Evolutionary conservation across 2,888 invertebrate species (phyloP), one percentile per base, ranked within the genome.

Genomic region (Mesoligia furuncula): DNA sequence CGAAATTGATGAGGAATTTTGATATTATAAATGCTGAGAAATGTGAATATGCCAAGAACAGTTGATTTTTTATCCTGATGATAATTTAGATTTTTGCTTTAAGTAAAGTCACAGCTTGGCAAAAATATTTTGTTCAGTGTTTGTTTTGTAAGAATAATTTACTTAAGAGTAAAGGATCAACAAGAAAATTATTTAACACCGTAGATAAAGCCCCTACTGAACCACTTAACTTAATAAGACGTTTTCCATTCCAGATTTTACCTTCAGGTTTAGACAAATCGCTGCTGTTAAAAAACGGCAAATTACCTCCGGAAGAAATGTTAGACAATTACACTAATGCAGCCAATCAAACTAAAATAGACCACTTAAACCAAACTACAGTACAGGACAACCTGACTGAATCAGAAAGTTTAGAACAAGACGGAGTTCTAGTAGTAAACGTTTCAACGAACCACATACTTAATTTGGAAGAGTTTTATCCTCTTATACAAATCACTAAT

Each of bases 381-480:
- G 83, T 93, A 59, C 89, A 90, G 57, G 97, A 97, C 83, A 97
- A 96, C 79, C 88, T 96, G 1, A 96, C 96, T 17, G 96, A 96
- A 89, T 94, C 95, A 36, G 96, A 96, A 83, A 97, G 96, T 75
- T 90, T 97, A 86, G 97, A 97, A 91, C 97, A 96, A 93, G 97
- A 96, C 42, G 97, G 97, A 9, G 96, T 97, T 45, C 86, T 97
- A 85, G 95, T 96, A 15, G 96, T 97, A 0, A 97, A 96, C 74
- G 92, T 96, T 80, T 97, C 96, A 36, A 94, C 93, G 5, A 95
- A 96, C 75, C 97, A 95, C 80, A 95, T 97, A 78, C 89, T 97
- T 57, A 96, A 96, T 90, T 92, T 95, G 81, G 96, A 96, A 71
- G 97, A 97, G 83, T 89, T 96, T 67, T 96, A 95, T 81, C 94